Conservation (phyloP, 2,888 invertebrate species). For the Drosophila mimetica region DNA sequence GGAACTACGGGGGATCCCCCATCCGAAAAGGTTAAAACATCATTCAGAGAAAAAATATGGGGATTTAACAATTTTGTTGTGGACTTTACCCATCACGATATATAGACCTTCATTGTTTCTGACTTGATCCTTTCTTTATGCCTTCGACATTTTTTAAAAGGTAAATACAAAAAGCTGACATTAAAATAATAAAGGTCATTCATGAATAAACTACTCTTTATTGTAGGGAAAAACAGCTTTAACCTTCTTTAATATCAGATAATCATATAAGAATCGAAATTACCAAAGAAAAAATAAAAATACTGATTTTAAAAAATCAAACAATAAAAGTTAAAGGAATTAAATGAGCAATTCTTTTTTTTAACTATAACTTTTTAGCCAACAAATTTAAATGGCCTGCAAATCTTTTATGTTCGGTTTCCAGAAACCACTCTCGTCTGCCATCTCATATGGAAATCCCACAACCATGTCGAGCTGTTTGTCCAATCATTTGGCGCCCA, state of each 20-base stretch:
- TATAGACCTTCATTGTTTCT: not conserved
- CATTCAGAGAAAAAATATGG: conserved; percentile 5
- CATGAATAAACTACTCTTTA: not conserved
- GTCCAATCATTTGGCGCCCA: conserved; percentile 29
- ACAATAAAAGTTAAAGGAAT: too few relatives aligned
- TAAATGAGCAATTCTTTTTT: not conserved
- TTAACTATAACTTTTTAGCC: not conserved
- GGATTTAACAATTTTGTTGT: conserved; percentile 4
- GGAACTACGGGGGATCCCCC: conserved; percentile 1
- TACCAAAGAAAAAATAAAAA: not conserved
- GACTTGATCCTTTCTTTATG: not conserved
- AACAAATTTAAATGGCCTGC: not conserved
- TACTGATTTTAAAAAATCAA: not conserved
- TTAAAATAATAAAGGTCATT: not conserved
- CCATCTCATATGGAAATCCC: not conserved
- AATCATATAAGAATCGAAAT: not conserved
- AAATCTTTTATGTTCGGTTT: not conserved
- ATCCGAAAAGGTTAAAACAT: conserved; percentile 19
- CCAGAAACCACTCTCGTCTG: conserved; percentile 2
- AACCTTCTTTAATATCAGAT: not conserved
- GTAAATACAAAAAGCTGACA: not conserved
- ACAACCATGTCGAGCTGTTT: conserved; percentile 18
- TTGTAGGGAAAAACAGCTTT: not conserved
- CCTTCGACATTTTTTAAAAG: not conserved
- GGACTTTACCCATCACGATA: not conserved